Conservation (phyloP, 2,113 vertebrate genomes). For the Ictalurus furcatus region DNA sequence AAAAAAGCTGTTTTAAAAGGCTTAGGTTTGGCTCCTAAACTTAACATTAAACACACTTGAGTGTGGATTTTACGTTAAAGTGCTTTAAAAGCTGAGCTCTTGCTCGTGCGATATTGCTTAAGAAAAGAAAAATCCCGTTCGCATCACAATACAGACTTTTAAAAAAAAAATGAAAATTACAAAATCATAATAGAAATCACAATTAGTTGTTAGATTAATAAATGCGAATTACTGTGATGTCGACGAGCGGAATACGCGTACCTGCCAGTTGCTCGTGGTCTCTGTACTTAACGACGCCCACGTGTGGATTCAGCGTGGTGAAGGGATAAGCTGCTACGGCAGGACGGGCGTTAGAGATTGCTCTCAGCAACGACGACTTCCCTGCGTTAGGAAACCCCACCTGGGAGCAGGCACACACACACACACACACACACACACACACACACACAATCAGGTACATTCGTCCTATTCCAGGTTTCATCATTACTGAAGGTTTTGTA, state of each 20-base stretch:
- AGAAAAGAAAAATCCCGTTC: background rate
- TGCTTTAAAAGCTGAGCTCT: background rate
- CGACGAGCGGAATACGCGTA: constrained; percentile 50
- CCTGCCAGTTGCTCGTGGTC: constrained; percentile 91
- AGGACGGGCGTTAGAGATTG: constrained; percentile 87
- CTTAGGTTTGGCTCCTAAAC: background rate
- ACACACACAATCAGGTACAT: background rate
- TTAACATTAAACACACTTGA: background rate
- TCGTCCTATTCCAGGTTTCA: background rate
- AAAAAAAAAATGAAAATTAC: background rate
- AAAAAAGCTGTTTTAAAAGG: background rate
- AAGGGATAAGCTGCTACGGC: constrained; percentile 93
- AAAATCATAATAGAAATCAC: background rate
- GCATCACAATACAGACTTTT: background rate
- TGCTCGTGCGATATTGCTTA: background rate
- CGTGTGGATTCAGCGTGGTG: constrained; percentile 91
- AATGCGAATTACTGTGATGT: background rate
- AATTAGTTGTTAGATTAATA: too few relatives aligned
- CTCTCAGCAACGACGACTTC: constrained; percentile 90
- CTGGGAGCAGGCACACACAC: constrained; percentile 63
- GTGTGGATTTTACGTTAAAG: background rate
- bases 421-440: background rate
- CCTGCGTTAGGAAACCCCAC: constrained; percentile 96
- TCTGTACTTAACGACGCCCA: constrained; percentile 85
- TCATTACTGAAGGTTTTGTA: background rate